phyloP scores from a whole-genome alignment of 1,140 invertebrate genomes.

The Scaptodrosophila lebanonensis region DNA sequence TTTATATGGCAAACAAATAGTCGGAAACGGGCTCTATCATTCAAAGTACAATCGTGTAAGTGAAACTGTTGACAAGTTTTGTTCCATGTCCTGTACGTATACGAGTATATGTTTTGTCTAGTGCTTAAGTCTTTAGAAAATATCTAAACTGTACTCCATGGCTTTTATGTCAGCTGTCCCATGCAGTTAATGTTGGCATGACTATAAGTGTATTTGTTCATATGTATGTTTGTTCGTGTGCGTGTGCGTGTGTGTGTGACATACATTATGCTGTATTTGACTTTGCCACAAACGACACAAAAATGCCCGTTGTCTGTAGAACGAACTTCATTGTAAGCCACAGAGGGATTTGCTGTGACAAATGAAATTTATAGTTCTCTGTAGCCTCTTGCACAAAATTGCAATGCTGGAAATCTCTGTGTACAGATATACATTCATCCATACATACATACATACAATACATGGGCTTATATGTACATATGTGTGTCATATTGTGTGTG shows the following conservation, averaged over 20 bases:
- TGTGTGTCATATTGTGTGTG: too few relatives aligned
- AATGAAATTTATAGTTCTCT: constrained; percentile 71
- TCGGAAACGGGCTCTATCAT: constrained; percentile 1
- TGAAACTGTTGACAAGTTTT: constrained; percentile 59
- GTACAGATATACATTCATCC: too few relatives aligned
- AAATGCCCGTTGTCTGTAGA: constrained; percentile 50
- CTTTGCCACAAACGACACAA: constrained; percentile 70
- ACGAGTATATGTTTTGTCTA: constrained; percentile 31
- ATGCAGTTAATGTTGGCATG: constrained; percentile 40
- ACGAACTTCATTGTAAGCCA: constrained; percentile 66
- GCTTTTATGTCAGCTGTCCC: constrained; percentile 68
- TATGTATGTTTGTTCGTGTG: constrained; percentile 5
- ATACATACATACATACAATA: too few relatives aligned
- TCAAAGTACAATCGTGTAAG: constrained; percentile 32
- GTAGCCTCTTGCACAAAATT: constrained; percentile 22
- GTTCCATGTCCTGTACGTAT: constrained; percentile 19
- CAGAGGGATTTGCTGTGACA: constrained; percentile 65
- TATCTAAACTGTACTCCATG: constrained; percentile 73
- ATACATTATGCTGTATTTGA: constrained; percentile 73
- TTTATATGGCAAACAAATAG: constrained; percentile 72
- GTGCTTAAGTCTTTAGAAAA: constrained; percentile 70
- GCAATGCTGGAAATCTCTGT: constrained; percentile 61
- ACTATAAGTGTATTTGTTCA: background rate
- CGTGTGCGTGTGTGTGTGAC: constrained; percentile 28
- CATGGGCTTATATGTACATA: too few relatives aligned